These are phyloP conservation scores for Cercopithecus mona DNA, from an alignment of 2,113 vertebrate species.

Conservation along the genomic window DNA sequence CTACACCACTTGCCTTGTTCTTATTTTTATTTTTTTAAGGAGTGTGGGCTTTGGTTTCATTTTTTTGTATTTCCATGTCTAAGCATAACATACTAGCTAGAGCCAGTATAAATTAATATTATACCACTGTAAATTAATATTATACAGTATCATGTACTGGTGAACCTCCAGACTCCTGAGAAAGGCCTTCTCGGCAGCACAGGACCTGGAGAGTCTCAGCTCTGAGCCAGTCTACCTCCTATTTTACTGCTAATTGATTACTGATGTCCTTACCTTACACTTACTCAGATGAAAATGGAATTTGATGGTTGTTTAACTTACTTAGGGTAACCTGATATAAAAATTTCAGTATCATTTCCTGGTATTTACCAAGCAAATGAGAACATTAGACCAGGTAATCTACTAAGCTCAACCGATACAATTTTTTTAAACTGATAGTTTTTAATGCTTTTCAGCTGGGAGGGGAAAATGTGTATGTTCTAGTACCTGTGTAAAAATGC, in stretches of 20 bases:
- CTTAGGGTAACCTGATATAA: constrained; percentile 58
- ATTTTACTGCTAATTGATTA: not conserved
- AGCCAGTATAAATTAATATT: not conserved
- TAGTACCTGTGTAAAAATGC: not conserved
- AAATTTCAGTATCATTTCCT: constrained; percentile 43
- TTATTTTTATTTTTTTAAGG: not conserved
- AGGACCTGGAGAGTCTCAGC: not conserved
- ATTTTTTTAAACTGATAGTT: not conserved
- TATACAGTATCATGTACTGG: not conserved
- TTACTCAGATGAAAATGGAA: constrained; percentile 35
- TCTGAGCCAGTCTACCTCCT: not conserved
- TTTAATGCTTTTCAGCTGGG: not conserved
- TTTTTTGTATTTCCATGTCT: not conserved
- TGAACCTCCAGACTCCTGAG: not conserved
- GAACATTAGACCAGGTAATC: constrained; percentile 42
- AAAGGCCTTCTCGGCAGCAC: not conserved
- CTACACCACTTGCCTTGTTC: not conserved
- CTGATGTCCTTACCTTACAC: constrained; percentile 49
- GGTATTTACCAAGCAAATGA: constrained; percentile 17
- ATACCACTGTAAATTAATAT: not conserved
- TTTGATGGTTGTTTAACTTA: constrained; percentile 52
- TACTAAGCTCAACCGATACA: not conserved
- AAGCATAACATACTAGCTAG: not conserved
- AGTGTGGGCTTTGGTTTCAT: not conserved
- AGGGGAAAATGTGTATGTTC: not conserved